Evolutionary conservation across 2,888 invertebrate genomes (phyloP).

Genomic region (Limenitis camilla): DNA sequence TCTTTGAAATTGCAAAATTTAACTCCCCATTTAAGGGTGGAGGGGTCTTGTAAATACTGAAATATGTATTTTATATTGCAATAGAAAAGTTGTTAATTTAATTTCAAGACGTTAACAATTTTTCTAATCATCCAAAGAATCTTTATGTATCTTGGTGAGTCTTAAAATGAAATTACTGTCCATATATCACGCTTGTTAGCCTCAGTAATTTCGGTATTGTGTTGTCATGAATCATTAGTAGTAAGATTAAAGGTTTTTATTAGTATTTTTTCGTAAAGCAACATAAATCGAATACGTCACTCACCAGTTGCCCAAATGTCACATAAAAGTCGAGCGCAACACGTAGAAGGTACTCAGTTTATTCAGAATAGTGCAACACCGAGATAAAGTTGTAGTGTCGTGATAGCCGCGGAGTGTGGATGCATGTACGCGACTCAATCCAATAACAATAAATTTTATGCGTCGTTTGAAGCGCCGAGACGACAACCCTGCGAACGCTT

Average conservation of each 20-base stretch:
- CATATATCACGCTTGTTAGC: too few species aligned
- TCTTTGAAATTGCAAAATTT: too few species aligned
- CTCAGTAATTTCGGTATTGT: too few species aligned
- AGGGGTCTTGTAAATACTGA: too few species aligned
- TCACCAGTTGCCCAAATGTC: constrained; percentile 28
- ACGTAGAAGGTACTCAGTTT: constrained; percentile 24
- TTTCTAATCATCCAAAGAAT: too few species aligned
- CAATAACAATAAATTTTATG: constrained; percentile 74
- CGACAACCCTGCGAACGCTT: constrained; percentile 23
- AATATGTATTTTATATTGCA: too few species aligned
- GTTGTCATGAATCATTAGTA: too few species aligned
- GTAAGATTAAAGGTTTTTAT: background rate
- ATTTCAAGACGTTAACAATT: too few species aligned
- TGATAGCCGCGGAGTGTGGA: constrained; percentile 73
- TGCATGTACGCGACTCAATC: constrained; percentile 67
- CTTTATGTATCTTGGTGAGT: too few species aligned
- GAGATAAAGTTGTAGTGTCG: constrained; percentile 68
- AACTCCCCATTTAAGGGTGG: too few species aligned
- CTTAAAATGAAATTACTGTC: too few species aligned
- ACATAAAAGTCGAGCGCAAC: constrained; percentile 28
- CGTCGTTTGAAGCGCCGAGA: constrained; percentile 65
- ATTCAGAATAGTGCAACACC: constrained; percentile 34
- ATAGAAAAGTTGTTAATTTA: too few species aligned
- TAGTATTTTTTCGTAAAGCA: background rate
- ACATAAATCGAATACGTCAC: constrained; percentile 23